These are phyloP conservation scores for Oncorhynchus kisutch DNA, from an alignment of 2,113 vertebrate genomes.

Conservation along the genomic window DNA sequence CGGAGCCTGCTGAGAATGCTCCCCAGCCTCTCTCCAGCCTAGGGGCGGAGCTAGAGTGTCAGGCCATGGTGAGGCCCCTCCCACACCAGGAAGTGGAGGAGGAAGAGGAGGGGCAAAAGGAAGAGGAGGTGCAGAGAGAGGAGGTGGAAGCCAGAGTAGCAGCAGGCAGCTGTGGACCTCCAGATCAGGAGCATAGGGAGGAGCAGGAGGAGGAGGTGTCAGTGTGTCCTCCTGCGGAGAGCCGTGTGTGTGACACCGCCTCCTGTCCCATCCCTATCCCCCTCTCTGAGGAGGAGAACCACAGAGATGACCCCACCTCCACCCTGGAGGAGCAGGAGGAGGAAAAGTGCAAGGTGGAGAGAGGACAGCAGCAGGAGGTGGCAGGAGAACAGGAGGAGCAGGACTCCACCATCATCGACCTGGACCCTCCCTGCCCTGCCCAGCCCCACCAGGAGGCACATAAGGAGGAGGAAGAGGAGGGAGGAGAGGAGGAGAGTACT, in stretches of 20 bases:
- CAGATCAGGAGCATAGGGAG: conserved; percentile 49
- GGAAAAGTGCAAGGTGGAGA: conserved; percentile 43
- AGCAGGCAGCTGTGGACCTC: conserved; percentile 47
- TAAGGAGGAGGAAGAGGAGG: conserved; percentile 28
- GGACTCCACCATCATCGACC: conserved; percentile 45
- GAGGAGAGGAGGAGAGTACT: conserved; percentile 30
- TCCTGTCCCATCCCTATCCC: conserved; percentile 53
- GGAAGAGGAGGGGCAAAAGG: conserved; percentile 50
- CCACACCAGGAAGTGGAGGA: conserved; percentile 48
- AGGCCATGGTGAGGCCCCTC: conserved; percentile 62
- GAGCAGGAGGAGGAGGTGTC: conserved; percentile 47
- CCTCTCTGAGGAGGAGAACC: conserved; percentile 50
- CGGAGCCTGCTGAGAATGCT: conserved; percentile 59
- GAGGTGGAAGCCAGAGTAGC: conserved; percentile 43
- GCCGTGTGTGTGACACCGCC: conserved; percentile 51
- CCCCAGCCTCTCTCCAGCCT: conserved; percentile 55
- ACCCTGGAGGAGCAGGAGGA: conserved; percentile 62
- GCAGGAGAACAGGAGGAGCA: conserved; percentile 37
- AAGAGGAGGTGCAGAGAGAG: conserved; percentile 52
- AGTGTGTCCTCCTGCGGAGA: conserved; percentile 59
- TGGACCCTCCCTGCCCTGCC: conserved; percentile 49
- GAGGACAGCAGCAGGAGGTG: conserved; percentile 56
- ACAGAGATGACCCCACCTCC: conserved; percentile 57
- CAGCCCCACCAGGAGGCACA: conserved; percentile 9
- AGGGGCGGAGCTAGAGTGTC: conserved; percentile 61